phyloP scores from a whole-genome alignment of 2,888 invertebrate species.

The Sarcophaga subvicina region DNA sequence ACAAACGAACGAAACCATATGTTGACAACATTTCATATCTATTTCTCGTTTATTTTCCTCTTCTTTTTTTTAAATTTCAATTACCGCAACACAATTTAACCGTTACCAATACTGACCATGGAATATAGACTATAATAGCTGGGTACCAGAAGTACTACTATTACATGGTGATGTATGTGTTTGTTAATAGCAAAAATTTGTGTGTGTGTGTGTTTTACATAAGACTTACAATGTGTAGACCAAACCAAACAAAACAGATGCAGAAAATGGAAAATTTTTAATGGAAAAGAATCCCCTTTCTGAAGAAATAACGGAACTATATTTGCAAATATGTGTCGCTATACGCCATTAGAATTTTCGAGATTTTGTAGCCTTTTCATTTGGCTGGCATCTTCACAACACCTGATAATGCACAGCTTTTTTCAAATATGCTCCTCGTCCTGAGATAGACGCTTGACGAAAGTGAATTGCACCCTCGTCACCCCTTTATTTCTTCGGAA shows the following conservation, averaged over 20 bases:
- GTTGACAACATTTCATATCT: conserved; percentile 59
- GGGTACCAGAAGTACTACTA: background rate
- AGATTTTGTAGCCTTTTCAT: no score
- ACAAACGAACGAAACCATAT: conserved; percentile 47
- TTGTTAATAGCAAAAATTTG: conserved; percentile 38
- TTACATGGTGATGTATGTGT: background rate
- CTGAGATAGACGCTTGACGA: no score
- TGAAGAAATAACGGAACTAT: conserved; percentile 45
- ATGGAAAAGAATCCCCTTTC: no score
- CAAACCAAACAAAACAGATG: conserved; percentile 48
- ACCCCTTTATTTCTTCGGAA: no score
- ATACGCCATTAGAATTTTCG: no score
- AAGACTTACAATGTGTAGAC: conserved; percentile 45
- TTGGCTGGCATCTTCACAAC: no score
- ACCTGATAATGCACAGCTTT: no score
- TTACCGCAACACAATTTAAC: conserved; percentile 48
- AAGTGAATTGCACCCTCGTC: no score
- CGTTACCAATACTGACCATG: background rate
- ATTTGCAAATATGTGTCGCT: background rate
- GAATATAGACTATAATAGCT: background rate
- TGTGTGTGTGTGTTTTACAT: conserved; percentile 46
- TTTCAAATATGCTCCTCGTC: no score
- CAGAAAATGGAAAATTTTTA: background rate
- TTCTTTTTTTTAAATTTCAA: conserved; percentile 23
- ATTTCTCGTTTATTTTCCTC: no score